A percentile compares a stretch with the other conserved stretches of the same genome.
Evolutionary conservation across 2,113 vertebrate species (phyloP).

Genomic region (Elephantulus edwardii): DNA sequence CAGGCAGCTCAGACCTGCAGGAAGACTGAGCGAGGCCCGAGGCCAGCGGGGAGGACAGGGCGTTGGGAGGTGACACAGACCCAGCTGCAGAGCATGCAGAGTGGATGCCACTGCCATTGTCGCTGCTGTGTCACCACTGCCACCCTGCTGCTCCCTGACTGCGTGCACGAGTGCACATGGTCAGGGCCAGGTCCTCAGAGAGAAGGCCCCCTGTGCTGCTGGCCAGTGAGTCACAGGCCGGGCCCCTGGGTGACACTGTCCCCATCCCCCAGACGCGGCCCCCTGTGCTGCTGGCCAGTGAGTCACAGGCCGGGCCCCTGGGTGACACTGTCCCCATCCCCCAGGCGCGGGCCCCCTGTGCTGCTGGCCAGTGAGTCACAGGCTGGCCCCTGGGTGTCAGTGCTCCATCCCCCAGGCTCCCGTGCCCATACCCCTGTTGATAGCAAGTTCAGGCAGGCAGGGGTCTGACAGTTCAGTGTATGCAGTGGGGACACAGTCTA

Average conservation of each 20-base stretch:
- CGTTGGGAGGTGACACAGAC: not conserved
- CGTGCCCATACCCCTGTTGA: not conserved
- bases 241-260: too few relatives aligned
- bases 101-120: not conserved
- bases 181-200: not conserved
- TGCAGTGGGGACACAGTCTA: not conserved
- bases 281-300: not conserved
- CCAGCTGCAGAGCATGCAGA: not conserved
- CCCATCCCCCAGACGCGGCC: too few relatives aligned
- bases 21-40: not conserved
- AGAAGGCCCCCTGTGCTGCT: too few relatives aligned
- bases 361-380: not conserved
- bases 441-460: not conserved
- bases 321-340: too few relatives aligned
- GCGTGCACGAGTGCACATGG: fast-evolving
- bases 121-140: fast-evolving
- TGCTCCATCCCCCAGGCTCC: not conserved
- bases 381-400: not conserved
- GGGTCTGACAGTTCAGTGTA: not conserved
- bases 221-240: not conserved
- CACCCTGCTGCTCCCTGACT: fast-evolving
- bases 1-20: not conserved
- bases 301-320: not conserved
- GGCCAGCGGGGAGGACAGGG: not conserved
- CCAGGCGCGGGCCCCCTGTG: too few relatives aligned